Conservation (phyloP, 2,888 invertebrate species). For the Dasysyrphus tricinctus region DNA sequence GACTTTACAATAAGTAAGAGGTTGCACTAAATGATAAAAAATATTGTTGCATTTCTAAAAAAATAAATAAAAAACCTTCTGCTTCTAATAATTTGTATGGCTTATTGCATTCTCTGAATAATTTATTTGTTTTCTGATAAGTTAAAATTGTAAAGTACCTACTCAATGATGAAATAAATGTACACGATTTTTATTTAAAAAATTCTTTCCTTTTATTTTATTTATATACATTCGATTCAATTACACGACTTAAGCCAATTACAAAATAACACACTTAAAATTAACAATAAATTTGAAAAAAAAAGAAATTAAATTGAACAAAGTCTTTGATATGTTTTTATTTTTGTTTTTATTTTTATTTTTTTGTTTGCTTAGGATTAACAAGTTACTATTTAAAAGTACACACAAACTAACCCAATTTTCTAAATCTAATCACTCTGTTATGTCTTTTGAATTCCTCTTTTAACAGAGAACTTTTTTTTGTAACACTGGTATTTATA, state of each 20-base stretch:
- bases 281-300: slow-evolving; percentile 29
- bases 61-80: too few relatives aligned
- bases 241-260: slow-evolving; percentile 56
- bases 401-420: background rate
- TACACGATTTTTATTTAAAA: background rate
- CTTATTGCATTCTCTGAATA: too few relatives aligned
- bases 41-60: too few relatives aligned
- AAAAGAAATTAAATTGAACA: slow-evolving; percentile 14
- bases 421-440: slow-evolving; percentile 2
- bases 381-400: background rate
- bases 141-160: too few relatives aligned
- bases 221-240: slow-evolving; percentile 69
- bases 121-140: too few relatives aligned
- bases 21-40: too few relatives aligned
- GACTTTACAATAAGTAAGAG: too few relatives aligned
- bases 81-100: too few relatives aligned
- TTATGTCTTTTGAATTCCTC: slow-evolving; percentile 6
- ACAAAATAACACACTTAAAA: slow-evolving; percentile 34
- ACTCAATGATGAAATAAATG: too few relatives aligned
- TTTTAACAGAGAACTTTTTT: slow-evolving; percentile 25
- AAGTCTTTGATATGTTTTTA: slow-evolving; percentile 23
- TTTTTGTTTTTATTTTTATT: background rate
- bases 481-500: slow-evolving; percentile 61
- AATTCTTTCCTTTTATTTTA: slow-evolving; percentile 7
- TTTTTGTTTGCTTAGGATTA: background rate